Evolutionary conservation across 92 coral and sea anemone genomes (phyloP).

Genomic region (Palythoa grandis): DNA sequence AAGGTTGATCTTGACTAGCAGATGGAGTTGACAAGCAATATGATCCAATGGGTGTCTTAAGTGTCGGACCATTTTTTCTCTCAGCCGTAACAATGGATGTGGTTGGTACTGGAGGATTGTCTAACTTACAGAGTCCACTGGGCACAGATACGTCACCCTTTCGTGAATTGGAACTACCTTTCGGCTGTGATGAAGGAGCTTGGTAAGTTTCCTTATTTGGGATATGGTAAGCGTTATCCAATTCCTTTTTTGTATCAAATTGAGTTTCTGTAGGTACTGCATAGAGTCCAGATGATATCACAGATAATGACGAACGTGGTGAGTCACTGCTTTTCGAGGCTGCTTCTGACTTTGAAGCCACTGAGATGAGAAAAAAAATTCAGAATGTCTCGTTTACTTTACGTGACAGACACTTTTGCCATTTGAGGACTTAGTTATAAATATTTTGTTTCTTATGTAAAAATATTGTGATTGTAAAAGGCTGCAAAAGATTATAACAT

Average conservation of each 20-base stretch:
- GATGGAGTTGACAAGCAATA: constrained; percentile 7
- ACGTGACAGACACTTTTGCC: too few relatives aligned
- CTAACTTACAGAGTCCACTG: not conserved
- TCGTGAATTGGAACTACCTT: not conserved
- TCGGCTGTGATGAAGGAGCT: not conserved
- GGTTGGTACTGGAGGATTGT: not conserved
- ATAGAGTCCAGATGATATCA: constrained; percentile 6
- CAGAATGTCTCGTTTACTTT: too few relatives aligned
- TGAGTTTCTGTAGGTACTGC: not conserved
- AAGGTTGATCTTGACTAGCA: not conserved
- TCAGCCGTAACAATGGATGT: not conserved
- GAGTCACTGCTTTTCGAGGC: not conserved
- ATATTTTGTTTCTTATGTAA: too few relatives aligned
- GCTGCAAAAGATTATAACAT: too few relatives aligned
- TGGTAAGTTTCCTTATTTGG: constrained; percentile 13
- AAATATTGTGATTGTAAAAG: too few relatives aligned
- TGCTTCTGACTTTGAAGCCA: constrained; percentile 26
- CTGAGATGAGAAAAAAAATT: not conserved
- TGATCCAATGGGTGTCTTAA: constrained; percentile 9
- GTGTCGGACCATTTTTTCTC: not conserved
- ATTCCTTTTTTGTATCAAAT: constrained; percentile 10
- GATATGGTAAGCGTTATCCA: not conserved
- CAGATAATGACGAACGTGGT: not conserved
- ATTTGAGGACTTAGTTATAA: too few relatives aligned
- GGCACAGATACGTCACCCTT: not conserved